A percentile compares a stretch with the other conserved stretches of the same genome.
These are phyloP conservation scores for Brachymystax lenok DNA, from an alignment of 2,797 vertebrate species.

Conservation along the genomic window DNA sequence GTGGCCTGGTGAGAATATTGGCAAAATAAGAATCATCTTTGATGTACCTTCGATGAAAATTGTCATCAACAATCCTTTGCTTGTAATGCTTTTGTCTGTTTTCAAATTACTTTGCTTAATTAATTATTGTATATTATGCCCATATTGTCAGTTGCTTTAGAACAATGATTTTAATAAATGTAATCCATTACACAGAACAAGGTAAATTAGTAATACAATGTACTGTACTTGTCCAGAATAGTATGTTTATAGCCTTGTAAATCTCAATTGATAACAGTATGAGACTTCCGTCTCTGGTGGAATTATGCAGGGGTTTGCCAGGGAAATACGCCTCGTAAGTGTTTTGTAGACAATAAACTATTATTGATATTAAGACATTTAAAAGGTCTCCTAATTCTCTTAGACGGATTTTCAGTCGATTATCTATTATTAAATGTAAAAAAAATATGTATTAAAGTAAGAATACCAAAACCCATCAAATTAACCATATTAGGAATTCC, in stretches of 20 bases:
- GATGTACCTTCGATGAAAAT: not conserved
- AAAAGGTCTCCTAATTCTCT: not conserved
- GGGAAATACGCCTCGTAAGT: not conserved
- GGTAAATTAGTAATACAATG: not conserved
- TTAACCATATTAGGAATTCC: conserved; percentile 69
- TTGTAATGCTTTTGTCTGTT: too few relatives aligned
- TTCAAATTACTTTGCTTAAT: not conserved
- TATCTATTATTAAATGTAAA: not conserved
- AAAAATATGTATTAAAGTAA: not conserved
- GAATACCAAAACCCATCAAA: conserved; percentile 22
- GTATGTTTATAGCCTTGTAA: not conserved
- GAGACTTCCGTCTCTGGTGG: not conserved
- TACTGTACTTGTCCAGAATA: not conserved
- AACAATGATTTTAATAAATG: not conserved
- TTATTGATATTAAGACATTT: conserved; percentile 15
- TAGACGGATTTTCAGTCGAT: too few relatives aligned
- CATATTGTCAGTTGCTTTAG: not conserved
- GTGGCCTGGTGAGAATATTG: not conserved
- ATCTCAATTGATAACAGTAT: not conserved
- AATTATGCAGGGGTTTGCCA: not conserved
- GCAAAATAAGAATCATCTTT: not conserved
- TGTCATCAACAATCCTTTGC: not conserved
- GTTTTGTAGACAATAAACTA: not conserved
- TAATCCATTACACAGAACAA: not conserved
- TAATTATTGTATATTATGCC: not conserved